A percentile compares a stretch with the other conserved stretches of the same genome.
These are phyloP conservation scores for Pseudomugil tenellus DNA, from an alignment of 2,797 vertebrate species.

Conservation along the genomic window DNA sequence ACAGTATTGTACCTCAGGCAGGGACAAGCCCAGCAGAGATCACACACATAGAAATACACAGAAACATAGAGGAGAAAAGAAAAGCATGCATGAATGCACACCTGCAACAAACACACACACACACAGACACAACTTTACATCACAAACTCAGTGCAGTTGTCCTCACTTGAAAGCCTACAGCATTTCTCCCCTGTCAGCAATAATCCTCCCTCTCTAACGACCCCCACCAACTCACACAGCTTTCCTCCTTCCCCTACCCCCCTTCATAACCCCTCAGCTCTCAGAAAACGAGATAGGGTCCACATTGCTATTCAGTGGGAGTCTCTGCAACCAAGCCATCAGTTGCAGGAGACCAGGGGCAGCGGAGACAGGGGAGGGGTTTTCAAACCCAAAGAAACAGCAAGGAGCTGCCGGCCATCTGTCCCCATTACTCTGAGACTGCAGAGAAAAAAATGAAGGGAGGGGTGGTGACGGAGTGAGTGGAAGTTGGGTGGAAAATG, in stretches of 20 bases:
- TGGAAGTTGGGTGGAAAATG: conserved; percentile 34
- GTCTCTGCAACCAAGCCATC: conserved; percentile 76
- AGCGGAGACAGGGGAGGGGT: conserved; percentile 34
- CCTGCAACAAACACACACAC: conserved; percentile 54
- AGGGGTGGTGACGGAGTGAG: conserved; percentile 27
- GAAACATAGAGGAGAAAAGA: conserved; percentile 37
- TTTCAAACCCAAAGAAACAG: conserved; percentile 70
- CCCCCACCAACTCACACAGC: conserved; percentile 43
- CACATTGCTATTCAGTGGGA: conserved; percentile 79
- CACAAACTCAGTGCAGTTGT: conserved; percentile 53
- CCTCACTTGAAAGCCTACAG: conserved; percentile 61
- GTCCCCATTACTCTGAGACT: conserved; percentile 74
- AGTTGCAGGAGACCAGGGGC: conserved; percentile 70
- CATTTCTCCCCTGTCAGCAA: conserved; percentile 77
- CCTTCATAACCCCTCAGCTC: conserved; percentile 63
- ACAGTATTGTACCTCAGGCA: conserved; percentile 45
- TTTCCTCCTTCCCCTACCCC: conserved; percentile 17
- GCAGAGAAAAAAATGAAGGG: conserved; percentile 50
- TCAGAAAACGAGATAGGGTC: conserved; percentile 64
- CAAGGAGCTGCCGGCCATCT: conserved; percentile 78
- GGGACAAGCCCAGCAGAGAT: conserved; percentile 41
- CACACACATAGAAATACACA: conserved; percentile 29
- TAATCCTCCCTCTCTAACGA: conserved; percentile 65
- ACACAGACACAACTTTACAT: conserved; percentile 45
- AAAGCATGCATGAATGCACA: conserved; percentile 49